Evolutionary conservation across 35 echinoderm and acorn worm genomes (phyloP).

Genomic region (Stichopus chloronotus): DNA sequence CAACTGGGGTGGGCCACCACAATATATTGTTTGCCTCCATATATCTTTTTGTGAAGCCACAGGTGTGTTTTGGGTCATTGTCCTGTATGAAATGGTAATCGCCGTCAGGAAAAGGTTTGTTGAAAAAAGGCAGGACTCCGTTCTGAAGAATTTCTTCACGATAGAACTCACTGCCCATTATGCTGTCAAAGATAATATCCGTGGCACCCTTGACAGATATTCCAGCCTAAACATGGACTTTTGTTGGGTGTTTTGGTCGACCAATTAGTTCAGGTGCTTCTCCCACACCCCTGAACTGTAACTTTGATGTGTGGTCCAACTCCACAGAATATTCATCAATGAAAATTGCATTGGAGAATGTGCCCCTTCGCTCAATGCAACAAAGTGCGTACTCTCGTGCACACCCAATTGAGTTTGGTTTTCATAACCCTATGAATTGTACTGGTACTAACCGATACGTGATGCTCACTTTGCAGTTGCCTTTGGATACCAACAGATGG

Average conservation of each 20-base stretch:
- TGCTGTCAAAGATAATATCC: conserved; percentile 58
- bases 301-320: conserved; percentile 8
- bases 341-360: background rate
- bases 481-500: background rate
- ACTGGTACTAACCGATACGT: background rate
- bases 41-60: background rate
- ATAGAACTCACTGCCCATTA: conserved; percentile 66
- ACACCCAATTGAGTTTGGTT: conserved; percentile 4
- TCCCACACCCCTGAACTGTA: background rate
- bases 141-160: conserved; percentile 38
- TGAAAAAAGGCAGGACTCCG: conserved; percentile 42
- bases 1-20: conserved; percentile 65
- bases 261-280: conserved; percentile 22
- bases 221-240: conserved; percentile 71
- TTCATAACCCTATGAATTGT: background rate
- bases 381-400: background rate
- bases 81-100: conserved; percentile 50
- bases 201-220: conserved; percentile 65
- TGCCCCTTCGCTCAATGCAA: conserved; percentile 24
- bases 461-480: background rate
- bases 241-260: conserved; percentile 61
- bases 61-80: conserved; percentile 63
- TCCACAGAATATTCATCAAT: conserved; percentile 19
- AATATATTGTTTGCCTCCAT: conserved; percentile 39
- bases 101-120: background rate